These are phyloP conservation scores for Drosophila antonietae DNA, from an alignment of 2,888 invertebrate genomes.

Conservation along the genomic window DNA sequence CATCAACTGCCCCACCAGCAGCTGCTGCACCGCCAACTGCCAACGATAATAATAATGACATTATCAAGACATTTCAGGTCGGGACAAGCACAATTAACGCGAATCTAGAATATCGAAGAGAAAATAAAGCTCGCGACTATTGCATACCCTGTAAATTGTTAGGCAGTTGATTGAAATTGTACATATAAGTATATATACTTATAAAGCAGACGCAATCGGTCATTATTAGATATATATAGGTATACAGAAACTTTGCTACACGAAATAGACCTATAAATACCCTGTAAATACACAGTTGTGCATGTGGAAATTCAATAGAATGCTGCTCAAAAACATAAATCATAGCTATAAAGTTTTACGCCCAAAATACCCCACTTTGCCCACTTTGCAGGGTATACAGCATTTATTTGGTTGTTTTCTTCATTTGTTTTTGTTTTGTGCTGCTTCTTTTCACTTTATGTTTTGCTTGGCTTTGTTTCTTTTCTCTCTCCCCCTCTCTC, in stretches of 20 bases:
- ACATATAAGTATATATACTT: too few species aligned
- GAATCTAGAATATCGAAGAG: slow-evolving; percentile 3
- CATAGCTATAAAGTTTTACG: too few species aligned
- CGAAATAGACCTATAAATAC: too few species aligned
- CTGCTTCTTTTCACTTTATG: slow-evolving; percentile 19
- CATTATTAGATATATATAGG: too few species aligned
- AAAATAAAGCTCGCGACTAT: background rate
- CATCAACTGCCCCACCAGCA: slow-evolving; percentile 1
- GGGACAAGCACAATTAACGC: slow-evolving; percentile 27
- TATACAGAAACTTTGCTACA: too few species aligned
- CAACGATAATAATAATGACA: slow-evolving; percentile 5
- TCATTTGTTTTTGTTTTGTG: background rate
- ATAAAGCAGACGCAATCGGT: too few species aligned
- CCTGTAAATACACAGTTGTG: too few species aligned
- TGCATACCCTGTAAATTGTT: slow-evolving; percentile 7
- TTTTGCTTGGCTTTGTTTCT: slow-evolving; percentile 14
- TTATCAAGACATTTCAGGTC: background rate
- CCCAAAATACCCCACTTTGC: background rate
- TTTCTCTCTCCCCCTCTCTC: too few species aligned
- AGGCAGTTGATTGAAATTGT: background rate
- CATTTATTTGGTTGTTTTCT: background rate
- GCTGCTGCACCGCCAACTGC: background rate
- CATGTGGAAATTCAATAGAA: too few species aligned
- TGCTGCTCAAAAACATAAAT: too few species aligned
- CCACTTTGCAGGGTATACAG: slow-evolving; percentile 8